Percentiles rank a stretch among this genome's conserved stretches.
Conservation (phyloP, 2,888 invertebrate species). For the Meandrusa payeni region DNA sequence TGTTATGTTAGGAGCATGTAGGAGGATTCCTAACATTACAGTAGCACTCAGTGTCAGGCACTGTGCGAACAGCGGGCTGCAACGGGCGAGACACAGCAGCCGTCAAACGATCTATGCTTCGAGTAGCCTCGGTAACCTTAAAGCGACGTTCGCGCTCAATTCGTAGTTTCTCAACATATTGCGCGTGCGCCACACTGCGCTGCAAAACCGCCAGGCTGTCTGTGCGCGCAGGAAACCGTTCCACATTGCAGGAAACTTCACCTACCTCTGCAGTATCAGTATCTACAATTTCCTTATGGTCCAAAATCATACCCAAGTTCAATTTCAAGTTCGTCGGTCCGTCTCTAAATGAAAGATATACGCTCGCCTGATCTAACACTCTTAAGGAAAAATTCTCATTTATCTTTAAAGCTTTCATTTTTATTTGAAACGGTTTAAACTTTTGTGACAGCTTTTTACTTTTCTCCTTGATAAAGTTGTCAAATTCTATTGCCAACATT, state of each 20-base stretch:
- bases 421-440: slow-evolving; percentile 70
- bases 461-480: slow-evolving; percentile 69
- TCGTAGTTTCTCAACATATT: slow-evolving; percentile 45
- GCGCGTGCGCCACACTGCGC: slow-evolving; percentile 51
- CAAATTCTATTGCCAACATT: slow-evolving; percentile 69
- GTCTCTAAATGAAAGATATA: slow-evolving; percentile 63
- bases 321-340: slow-evolving; percentile 61
- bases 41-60: slow-evolving; percentile 27
- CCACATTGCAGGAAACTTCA: slow-evolving; percentile 37
- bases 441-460: slow-evolving; percentile 58
- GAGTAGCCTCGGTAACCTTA: slow-evolving; percentile 35
- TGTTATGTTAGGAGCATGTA: neutral
- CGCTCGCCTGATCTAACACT: slow-evolving; percentile 63
- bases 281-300: slow-evolving; percentile 73
- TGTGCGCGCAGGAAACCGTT: slow-evolving; percentile 44
- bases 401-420: slow-evolving; percentile 72
- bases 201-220: slow-evolving; percentile 61
- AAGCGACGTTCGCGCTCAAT: slow-evolving; percentile 49
- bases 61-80: slow-evolving; percentile 39
- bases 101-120: slow-evolving; percentile 50
- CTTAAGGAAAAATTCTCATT: slow-evolving; percentile 66
- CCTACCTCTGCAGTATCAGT: slow-evolving; percentile 47
- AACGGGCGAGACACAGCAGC: slow-evolving; percentile 48
- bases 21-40: slow-evolving; percentile 3
- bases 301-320: slow-evolving; percentile 73